phyloP scores from a whole-genome alignment of 1,140 invertebrate genomes.

The Cherax destructor region DNA sequence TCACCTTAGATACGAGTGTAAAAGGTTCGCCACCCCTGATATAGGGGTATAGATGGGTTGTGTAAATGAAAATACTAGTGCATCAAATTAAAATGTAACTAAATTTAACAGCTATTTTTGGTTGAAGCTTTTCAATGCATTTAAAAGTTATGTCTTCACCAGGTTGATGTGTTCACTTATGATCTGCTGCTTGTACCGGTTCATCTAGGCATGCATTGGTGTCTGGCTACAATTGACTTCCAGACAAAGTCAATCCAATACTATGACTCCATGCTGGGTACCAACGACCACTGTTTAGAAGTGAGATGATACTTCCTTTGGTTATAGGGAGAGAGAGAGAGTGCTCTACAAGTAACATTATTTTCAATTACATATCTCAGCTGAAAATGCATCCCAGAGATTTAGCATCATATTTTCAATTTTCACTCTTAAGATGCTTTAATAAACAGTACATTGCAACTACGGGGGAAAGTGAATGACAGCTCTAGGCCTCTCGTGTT shows the following conservation, averaged over 20 bases:
- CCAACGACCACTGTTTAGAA: constrained; percentile 66
- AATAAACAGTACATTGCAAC: no score
- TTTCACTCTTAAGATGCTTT: no score
- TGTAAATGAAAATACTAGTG: neutral
- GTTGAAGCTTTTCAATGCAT: neutral
- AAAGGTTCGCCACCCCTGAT: no score
- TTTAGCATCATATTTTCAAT: no score
- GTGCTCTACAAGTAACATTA: no score
- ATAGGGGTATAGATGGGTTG: neutral
- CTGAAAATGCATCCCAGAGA: no score
- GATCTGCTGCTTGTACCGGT: constrained; percentile 93
- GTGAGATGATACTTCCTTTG: neutral
- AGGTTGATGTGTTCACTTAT: constrained; percentile 88
- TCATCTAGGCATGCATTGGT: constrained; percentile 97
- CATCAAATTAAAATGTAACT: neutral
- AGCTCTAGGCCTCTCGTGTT: no score
- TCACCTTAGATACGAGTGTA: no score
- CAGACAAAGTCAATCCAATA: constrained; percentile 86
- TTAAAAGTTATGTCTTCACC: neutral
- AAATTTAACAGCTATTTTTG: neutral
- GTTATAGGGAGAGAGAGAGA: no score
- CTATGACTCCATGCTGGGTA: constrained; percentile 92
- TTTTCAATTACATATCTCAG: no score
- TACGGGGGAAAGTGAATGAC: no score
- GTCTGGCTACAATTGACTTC: constrained; percentile 92